phyloP scores from a whole-genome alignment of 2,797 vertebrate species.

The Phaenicophaeus curvirostris region DNA sequence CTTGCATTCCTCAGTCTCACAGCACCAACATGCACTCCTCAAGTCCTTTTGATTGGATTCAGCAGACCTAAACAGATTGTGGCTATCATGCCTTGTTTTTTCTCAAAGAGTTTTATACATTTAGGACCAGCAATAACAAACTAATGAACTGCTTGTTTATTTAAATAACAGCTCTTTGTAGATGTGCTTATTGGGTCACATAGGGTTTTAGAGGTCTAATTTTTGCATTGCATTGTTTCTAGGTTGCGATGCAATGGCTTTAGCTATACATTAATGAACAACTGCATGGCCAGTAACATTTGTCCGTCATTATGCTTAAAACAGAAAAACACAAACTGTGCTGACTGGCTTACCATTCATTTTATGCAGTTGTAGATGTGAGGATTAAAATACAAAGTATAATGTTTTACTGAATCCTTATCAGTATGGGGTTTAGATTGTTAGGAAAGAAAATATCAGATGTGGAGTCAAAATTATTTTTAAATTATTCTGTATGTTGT shows the following conservation, averaged over 20 bases:
- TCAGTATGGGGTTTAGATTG: not conserved
- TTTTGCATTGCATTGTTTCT: conserved; percentile 75
- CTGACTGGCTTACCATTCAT: not conserved
- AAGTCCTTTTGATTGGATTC: conserved; percentile 51
- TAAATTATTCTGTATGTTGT: not conserved
- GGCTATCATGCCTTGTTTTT: conserved; percentile 43
- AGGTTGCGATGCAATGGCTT: conserved; percentile 14
- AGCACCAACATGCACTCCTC: conserved; percentile 72
- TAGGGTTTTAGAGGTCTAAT: conserved; percentile 40
- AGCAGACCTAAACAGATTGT: conserved; percentile 73
- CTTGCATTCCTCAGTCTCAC: conserved; percentile 82
- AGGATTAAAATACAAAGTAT: not conserved
- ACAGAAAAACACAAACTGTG: not conserved
- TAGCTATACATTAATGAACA: conserved; percentile 15
- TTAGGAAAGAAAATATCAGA: not conserved
- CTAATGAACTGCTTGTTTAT: conserved; percentile 76
- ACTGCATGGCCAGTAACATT: not conserved
- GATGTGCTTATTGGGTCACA: conserved; percentile 30
- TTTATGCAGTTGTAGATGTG: not conserved
- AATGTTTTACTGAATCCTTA: not conserved
- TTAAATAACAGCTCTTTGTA: conserved; percentile 58
- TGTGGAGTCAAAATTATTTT: not conserved
- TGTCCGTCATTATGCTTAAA: not conserved
- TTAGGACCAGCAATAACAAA: conserved; percentile 72
- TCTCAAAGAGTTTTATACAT: conserved; percentile 70